These are phyloP conservation scores for Cepaea hortensis DNA, from an alignment of 2,888 invertebrate species.

Conservation along the genomic window DNA sequence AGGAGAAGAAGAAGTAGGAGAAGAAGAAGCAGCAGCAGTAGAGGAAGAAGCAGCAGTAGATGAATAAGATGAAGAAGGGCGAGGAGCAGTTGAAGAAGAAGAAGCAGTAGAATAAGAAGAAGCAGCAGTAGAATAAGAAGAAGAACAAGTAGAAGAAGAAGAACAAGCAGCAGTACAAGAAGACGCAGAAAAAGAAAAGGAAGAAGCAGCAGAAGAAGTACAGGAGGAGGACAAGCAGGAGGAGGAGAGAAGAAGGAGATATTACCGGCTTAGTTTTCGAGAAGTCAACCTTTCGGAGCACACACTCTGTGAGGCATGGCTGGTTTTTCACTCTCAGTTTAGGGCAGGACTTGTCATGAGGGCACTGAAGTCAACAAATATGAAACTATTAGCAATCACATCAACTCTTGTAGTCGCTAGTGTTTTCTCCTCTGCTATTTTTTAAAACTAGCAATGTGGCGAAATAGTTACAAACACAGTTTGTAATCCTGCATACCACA, in stretches of 20 bases:
- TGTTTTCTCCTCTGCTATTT: too few species aligned
- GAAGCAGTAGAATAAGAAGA: neutral
- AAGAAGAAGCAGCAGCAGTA: too few species aligned
- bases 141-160: neutral
- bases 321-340: conserved; percentile 80
- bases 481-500: too few species aligned
- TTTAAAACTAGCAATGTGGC: too few species aligned
- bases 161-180: neutral
- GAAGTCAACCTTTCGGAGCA: neutral
- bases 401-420: too few species aligned
- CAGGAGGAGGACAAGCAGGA: neutral
- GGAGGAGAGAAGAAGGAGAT: neutral
- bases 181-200: neutral
- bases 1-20: too few species aligned
- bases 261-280: conserved; percentile 18
- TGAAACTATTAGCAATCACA: neutral
- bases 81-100: too few species aligned
- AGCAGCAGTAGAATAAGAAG: neutral
- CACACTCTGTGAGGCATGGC: conserved; percentile 82
- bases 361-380: conserved; percentile 81
- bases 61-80: neutral
- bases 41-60: too few species aligned
- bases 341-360: conserved; percentile 89
- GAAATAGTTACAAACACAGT: too few species aligned
- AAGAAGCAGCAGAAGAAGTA: neutral